A percentile compares a stretch with the other conserved stretches of the same genome.
phyloP scores from a whole-genome alignment of 2,888 invertebrate genomes.

The Drosophila pseudotakahashii region DNA sequence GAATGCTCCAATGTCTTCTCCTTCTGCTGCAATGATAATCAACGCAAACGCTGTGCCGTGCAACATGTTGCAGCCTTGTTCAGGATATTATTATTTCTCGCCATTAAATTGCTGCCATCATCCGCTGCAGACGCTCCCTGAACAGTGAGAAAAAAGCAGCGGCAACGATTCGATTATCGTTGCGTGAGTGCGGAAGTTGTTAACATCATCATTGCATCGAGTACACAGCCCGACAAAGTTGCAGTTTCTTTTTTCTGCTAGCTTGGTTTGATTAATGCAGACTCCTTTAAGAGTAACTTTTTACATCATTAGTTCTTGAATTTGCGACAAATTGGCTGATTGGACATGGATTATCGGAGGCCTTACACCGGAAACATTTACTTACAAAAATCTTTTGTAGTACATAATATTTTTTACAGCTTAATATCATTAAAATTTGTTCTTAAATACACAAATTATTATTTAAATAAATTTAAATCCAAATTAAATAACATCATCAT shows the following conservation, averaged over 20 bases:
- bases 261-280: not conserved
- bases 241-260: not conserved
- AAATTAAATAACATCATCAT: no score
- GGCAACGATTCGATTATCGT: conserved; percentile 36
- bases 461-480: no score
- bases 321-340: no score
- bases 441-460: no score
- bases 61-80: conserved; percentile 73
- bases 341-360: no score
- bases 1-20: conserved; percentile 50
- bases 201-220: conserved; percentile 68
- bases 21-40: conserved; percentile 57
- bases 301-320: not conserved
- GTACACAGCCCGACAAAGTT: conserved; percentile 25
- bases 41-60: conserved; percentile 46
- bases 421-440: no score
- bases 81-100: conserved; percentile 70
- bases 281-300: not conserved
- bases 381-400: no score
- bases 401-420: no score
- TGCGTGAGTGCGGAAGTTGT: conserved; percentile 54
- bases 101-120: conserved; percentile 41
- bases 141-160: conserved; percentile 2
- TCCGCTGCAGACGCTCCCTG: conserved; percentile 31
- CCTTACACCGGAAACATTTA: no score